phyloP scores from a whole-genome alignment of 2,113 vertebrate species.

The Myrmophylax atrothorax region DNA sequence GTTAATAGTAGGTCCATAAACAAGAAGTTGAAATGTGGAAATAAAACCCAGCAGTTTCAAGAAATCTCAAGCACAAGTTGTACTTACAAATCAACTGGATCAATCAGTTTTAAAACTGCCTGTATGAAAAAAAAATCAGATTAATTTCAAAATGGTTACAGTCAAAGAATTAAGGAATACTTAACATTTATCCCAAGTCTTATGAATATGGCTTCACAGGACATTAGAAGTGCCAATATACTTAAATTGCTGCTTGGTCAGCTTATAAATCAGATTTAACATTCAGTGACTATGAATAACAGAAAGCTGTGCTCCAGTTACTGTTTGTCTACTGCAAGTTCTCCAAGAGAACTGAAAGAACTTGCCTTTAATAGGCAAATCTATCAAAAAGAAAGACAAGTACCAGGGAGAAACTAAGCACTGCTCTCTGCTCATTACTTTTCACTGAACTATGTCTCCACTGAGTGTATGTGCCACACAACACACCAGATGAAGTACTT shows the following conservation, averaged over 20 bases:
- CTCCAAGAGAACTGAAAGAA: background rate
- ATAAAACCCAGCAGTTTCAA: background rate
- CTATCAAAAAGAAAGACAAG: background rate
- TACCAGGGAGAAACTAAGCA: background rate
- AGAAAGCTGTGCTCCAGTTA: background rate
- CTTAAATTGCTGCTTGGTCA: background rate
- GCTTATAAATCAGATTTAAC: background rate
- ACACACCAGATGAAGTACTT: background rate
- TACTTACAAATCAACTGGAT: background rate
- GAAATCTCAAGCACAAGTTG: background rate
- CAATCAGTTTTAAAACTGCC: background rate
- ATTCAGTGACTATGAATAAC: background rate
- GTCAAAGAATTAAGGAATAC: background rate
- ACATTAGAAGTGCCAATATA: background rate
- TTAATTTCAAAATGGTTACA: background rate
- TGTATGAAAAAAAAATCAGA: background rate
- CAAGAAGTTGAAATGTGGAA: background rate
- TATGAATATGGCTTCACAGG: background rate
- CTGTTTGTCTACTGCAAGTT: background rate
- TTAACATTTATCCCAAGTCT: background rate
- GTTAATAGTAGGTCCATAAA: background rate
- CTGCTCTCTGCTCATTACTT: background rate
- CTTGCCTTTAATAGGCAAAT: background rate
- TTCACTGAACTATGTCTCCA: background rate
- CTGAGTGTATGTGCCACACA: background rate